A percentile compares a stretch with the other conserved stretches of the same genome.
These are phyloP conservation scores for Sclerurus mexicanus DNA, from an alignment of 2,113 vertebrate genomes.

Conservation along the genomic window DNA sequence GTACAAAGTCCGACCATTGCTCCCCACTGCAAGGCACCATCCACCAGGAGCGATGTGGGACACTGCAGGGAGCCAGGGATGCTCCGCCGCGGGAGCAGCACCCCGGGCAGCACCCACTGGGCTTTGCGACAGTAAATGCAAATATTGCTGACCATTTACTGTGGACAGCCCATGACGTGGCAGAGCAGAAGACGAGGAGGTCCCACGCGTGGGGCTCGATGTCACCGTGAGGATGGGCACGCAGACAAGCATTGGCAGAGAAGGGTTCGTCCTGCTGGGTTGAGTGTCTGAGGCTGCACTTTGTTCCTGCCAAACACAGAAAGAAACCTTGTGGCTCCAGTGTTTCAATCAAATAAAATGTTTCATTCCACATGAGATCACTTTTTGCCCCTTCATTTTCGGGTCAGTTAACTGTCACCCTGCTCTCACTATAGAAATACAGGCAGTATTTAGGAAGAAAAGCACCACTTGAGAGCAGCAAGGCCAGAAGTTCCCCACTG, in stretches of 20 bases:
- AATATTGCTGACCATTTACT: background rate
- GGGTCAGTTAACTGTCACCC: background rate
- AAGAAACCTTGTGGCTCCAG: background rate
- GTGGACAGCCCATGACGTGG: accelerated
- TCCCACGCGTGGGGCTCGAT: accelerated
- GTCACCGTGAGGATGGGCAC: accelerated
- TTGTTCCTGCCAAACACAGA: accelerated
- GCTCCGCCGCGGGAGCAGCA: background rate
- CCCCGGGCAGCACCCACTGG: background rate
- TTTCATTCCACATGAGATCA: background rate
- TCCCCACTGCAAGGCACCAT: accelerated
- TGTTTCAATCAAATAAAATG: background rate
- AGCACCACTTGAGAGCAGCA: background rate
- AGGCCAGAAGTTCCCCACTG: background rate
- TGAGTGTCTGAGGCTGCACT: accelerated
- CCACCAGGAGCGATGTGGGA: accelerated
- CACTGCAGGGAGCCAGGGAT: background rate
- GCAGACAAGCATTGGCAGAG: accelerated
- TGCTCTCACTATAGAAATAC: background rate
- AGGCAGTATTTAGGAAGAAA: background rate
- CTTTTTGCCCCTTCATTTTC: background rate
- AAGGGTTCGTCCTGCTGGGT: accelerated
- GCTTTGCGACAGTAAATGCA: background rate
- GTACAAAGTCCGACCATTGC: accelerated
- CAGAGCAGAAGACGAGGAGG: background rate